These are phyloP conservation scores for Ciconia nigra DNA, from an alignment of 2,797 vertebrate species.

Conservation along the genomic window DNA sequence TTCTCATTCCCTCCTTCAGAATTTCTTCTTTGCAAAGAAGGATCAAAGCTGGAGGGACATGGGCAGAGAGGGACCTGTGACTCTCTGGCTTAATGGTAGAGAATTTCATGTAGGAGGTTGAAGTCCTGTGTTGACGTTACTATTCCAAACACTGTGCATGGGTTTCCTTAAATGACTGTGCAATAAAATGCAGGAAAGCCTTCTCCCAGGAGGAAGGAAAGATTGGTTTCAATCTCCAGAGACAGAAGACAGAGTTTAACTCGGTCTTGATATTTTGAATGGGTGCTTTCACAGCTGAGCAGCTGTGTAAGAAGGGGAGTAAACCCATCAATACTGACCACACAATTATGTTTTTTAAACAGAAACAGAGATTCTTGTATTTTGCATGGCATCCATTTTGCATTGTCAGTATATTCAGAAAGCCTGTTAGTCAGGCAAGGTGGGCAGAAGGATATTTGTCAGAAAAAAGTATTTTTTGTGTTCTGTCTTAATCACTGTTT, in stretches of 20 bases:
- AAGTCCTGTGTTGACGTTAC: background rate
- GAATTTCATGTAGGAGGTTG: background rate
- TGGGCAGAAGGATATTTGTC: background rate
- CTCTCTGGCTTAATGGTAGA: background rate
- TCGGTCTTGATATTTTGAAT: background rate
- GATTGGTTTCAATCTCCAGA: background rate
- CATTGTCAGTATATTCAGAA: background rate
- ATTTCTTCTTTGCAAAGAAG: background rate
- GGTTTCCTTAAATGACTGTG: background rate
- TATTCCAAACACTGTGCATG: background rate
- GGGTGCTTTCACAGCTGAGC: background rate
- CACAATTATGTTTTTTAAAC: background rate
- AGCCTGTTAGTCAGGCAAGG: background rate
- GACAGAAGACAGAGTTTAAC: background rate
- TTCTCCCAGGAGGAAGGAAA: background rate
- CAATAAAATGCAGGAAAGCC: background rate
- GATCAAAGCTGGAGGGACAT: background rate
- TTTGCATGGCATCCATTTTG: background rate
- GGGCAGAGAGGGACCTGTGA: accelerated
- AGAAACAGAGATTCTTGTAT: background rate
- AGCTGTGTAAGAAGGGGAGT: background rate
- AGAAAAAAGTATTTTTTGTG: background rate
- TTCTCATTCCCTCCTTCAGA: background rate
- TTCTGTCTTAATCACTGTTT: background rate
- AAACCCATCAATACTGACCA: background rate